phyloP scores from a whole-genome alignment of 2,888 invertebrate species.

The Anodontia alba region DNA sequence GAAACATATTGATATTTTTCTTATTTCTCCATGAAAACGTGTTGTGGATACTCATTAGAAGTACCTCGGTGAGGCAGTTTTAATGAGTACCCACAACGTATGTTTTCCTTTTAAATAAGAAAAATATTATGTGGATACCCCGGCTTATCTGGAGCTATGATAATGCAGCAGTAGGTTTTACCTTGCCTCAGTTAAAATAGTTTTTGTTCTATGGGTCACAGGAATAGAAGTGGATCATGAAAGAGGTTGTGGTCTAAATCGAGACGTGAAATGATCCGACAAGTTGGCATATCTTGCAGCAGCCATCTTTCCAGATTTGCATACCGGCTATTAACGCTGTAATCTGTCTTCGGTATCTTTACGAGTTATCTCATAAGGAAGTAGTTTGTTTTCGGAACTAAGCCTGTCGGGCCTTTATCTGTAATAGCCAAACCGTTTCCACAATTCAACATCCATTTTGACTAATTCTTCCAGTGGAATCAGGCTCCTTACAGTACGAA shows the following conservation, averaged over 20 bases:
- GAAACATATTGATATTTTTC: no score
- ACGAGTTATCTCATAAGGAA: constrained; percentile 52
- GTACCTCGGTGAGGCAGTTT: no score
- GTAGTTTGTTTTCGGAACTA: constrained; percentile 46
- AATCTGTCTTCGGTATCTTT: constrained; percentile 56
- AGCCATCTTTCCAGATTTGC: constrained; percentile 43
- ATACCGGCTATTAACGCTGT: constrained; percentile 54
- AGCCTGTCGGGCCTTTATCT: constrained; percentile 44
- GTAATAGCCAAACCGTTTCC: constrained; percentile 11
- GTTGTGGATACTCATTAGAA: no score
- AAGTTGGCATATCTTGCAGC: constrained; percentile 17
- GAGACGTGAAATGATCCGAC: constrained; percentile 20
- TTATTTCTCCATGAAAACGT: no score
- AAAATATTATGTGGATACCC: no score
- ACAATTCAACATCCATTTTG: constrained; percentile 19
- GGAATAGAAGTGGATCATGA: constrained; percentile 7
- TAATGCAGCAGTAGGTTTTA: no score
- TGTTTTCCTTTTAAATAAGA: no score
- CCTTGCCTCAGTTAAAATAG: not conserved
- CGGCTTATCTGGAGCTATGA: no score
- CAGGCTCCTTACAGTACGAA: not conserved
- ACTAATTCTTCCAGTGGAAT: not conserved
- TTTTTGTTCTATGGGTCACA: not conserved
- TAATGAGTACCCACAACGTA: no score
- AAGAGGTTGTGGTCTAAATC: constrained; percentile 17